phyloP scores from a whole-genome alignment of 2,888 invertebrate genomes.

The Patella ulyssiponensis region DNA sequence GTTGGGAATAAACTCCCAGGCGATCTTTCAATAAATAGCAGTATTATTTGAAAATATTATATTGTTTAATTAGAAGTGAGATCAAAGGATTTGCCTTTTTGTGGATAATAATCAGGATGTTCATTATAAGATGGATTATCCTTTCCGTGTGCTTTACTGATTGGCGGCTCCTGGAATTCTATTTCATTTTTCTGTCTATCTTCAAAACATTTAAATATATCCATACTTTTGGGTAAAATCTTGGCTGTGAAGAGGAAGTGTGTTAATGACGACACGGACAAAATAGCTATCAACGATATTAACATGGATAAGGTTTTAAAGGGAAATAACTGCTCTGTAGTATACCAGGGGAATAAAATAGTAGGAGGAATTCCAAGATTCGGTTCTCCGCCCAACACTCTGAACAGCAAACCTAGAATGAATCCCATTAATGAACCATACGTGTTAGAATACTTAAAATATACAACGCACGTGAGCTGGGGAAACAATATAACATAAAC shows the following conservation, averaged over 20 bases:
- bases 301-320: slow-evolving; percentile 96
- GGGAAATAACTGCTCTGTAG: slow-evolving; percentile 85
- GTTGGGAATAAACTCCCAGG: no score
- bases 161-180: neutral
- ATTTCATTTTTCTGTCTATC: neutral
- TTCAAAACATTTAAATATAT: slow-evolving; percentile 80
- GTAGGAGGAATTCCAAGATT: slow-evolving; percentile 24
- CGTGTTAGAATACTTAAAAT: slow-evolving; percentile 94
- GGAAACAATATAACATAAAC: slow-evolving; percentile 99
- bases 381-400: slow-evolving; percentile 32
- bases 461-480: slow-evolving; percentile 96
- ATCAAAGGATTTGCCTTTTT: no score
- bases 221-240: slow-evolving; percentile 80
- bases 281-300: slow-evolving; percentile 70
- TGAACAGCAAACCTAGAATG: slow-evolving; percentile 46
- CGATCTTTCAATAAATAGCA: no score
- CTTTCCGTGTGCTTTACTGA: neutral
- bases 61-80: no score
- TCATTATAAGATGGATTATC: neutral
- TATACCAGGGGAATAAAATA: slow-evolving; percentile 38
- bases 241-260: slow-evolving; percentile 89
- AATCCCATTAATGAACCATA: slow-evolving; percentile 86
- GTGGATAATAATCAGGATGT: no score
- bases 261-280: slow-evolving; percentile 56
- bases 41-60: no score